phyloP scores from a whole-genome alignment of 2,888 invertebrate genomes.

The Baronia brevicornis region DNA sequence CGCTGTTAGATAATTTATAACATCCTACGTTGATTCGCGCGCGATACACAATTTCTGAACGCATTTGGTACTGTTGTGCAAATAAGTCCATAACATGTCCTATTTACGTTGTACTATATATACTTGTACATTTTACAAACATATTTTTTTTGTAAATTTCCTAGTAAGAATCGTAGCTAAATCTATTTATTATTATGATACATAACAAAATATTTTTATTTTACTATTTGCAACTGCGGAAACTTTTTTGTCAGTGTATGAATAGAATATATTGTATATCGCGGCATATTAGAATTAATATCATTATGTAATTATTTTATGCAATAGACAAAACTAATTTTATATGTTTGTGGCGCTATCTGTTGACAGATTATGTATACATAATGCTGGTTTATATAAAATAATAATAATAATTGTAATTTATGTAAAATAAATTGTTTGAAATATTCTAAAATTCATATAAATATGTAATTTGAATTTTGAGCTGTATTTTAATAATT shows the following conservation, averaged over 20 bases:
- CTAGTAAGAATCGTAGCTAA: background rate
- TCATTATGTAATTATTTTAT: constrained; percentile 10
- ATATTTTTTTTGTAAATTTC: constrained; percentile 1
- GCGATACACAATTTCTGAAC: constrained; percentile 32
- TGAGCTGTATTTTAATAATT: constrained; percentile 4
- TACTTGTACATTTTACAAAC: too few species aligned
- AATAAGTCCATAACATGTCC: constrained; percentile 20
- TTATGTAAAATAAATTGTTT: too few species aligned
- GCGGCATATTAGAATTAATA: too few species aligned
- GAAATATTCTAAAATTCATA: too few species aligned
- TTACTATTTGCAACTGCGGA: constrained; percentile 6
- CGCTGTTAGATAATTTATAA: constrained; percentile 73
- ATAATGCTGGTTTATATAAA: too few species aligned
- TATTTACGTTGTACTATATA: constrained; percentile 13
- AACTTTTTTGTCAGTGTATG: too few species aligned
- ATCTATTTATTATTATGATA: background rate
- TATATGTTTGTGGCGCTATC: constrained; percentile 11
- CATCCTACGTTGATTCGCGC: constrained; percentile 60
- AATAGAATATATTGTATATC: too few species aligned
- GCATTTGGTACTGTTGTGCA: constrained; percentile 22
- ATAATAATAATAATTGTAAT: too few species aligned
- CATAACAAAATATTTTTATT: constrained; percentile 3
- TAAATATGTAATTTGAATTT: constrained; percentile 12
- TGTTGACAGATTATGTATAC: too few species aligned
- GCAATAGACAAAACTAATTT: constrained; percentile 16